Evolutionary conservation across 2,888 invertebrate genomes (phyloP), one percentile per base, ranked within the genome.

Genomic region (Agriotes lineatus): DNA sequence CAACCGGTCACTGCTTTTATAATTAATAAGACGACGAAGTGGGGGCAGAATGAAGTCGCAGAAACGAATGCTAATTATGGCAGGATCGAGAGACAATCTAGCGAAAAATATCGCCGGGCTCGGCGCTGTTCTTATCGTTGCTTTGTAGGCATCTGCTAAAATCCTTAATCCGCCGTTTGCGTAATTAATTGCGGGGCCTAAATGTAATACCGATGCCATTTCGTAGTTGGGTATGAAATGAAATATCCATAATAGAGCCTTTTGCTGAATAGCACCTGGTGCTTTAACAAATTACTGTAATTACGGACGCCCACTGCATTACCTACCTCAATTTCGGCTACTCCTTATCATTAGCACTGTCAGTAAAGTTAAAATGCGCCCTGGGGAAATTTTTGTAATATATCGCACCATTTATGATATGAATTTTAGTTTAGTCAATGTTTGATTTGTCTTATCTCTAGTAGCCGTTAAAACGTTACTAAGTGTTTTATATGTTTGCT

Each of bases 251-350:
- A 56, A 56, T 56, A 56, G 56, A 56, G 56, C 56, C 56, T 37
- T 63, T 54, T 56, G 63, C 63, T 52, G 25, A 54, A 54, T 35
- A 54, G 33, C 63, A 63, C 63, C 63, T 63, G 63, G 52, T 63
- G 63, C 63, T 63, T 50, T 10, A 45, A 63, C 63, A 63, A 63
- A 63, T 63, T 63, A 33, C 54, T 18, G 52, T 63, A 63, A 63
- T 63, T 63, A 63, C 44, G 19, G 33, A 63, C n/a, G 12, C 56
- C 39, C 30, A 16, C 16, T 52, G 52, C 33, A 52, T 52, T 52
- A 52, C 52, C 52, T 52, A 52, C 33, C 52, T 52, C 52, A 56
- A 56, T 56, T 56, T 56, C 20, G 20, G 18, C 39, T 56, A 56
- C 39, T 35, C 37, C 37, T 56, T 56, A 56, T 56, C 56, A 22